Percentiles rank a stretch among this genome's conserved stretches.
phyloP scores from a whole-genome alignment of 2,797 vertebrate species.

The Taenioides sp. region DNA sequence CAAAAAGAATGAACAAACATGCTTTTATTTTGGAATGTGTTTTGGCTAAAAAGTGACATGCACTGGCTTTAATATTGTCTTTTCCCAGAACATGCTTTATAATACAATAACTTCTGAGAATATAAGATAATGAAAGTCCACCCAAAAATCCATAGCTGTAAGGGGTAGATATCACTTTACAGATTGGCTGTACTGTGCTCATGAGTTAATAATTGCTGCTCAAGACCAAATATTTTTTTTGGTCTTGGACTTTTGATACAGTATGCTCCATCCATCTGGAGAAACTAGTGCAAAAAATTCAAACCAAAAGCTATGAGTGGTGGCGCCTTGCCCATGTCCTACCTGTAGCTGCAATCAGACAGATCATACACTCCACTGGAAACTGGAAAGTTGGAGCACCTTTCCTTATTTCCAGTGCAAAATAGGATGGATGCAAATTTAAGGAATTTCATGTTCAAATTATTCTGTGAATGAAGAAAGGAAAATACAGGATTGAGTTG shows the following conservation, averaged over 20 bases:
- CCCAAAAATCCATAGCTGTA: too few species aligned
- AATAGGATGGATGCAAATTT: constrained; percentile 1
- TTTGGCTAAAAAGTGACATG: too few species aligned
- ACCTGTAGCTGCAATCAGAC: constrained; percentile 39
- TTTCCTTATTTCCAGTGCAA: constrained; percentile 10
- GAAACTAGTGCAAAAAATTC: background rate
- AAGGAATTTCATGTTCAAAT: constrained; percentile 24
- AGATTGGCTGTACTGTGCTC: too few species aligned
- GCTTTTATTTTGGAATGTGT: background rate
- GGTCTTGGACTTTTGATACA: background rate
- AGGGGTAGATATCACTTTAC: too few species aligned
- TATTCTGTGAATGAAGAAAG: constrained; percentile 22
- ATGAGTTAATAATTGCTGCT: constrained; percentile 15
- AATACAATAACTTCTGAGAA: too few species aligned
- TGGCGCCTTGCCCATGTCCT: constrained; percentile 27
- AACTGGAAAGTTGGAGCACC: constrained; percentile 32
- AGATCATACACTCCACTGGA: constrained; percentile 11
- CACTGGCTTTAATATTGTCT: too few species aligned
- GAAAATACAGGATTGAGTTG: constrained; percentile 8
- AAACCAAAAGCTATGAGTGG: constrained; percentile 9
- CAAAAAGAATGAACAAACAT: background rate
- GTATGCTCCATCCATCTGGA: constrained; percentile 13
- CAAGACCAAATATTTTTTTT: constrained; percentile 16
- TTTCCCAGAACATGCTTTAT: too few species aligned
- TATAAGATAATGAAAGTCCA: too few species aligned